Evolutionary conservation across 2,888 invertebrate species (phyloP).

Genomic region (Heliconius sara): DNA sequence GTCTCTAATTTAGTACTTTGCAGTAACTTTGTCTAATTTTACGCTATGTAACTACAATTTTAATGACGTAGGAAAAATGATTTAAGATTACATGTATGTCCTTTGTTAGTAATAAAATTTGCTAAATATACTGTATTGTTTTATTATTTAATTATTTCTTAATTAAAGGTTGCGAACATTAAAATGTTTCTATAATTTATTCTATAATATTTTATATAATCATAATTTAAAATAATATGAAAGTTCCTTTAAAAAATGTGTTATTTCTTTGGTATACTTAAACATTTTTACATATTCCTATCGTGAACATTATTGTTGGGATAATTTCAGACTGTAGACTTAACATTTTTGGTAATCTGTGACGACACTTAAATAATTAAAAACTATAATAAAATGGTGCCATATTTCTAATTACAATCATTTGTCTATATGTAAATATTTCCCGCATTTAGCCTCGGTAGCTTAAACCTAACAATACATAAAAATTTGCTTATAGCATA

Average conservation of each 20-base stretch:
- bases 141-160: slow-evolving; percentile 44
- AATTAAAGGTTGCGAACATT: neutral
- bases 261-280: neutral
- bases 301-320: neutral
- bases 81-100: slow-evolving; percentile 71
- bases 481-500: neutral
- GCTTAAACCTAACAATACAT: neutral
- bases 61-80: slow-evolving; percentile 64
- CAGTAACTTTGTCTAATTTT: slow-evolving; percentile 48
- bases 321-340: neutral
- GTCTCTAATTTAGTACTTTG: slow-evolving; percentile 28
- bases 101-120: slow-evolving; percentile 77
- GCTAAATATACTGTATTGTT: slow-evolving; percentile 58
- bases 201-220: neutral
- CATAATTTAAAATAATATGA: neutral
- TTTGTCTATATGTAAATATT: neutral
- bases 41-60: slow-evolving; percentile 53
- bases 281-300: neutral
- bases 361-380: neutral
- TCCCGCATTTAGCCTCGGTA: neutral
- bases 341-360: neutral
- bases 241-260: neutral
- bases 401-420: neutral
- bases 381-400: neutral
- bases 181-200: slow-evolving; percentile 2